A percentile compares a stretch with the other conserved stretches of the same genome.
phyloP scores from a whole-genome alignment of 2,113 vertebrate species.

The Sisor rabdophorus region DNA sequence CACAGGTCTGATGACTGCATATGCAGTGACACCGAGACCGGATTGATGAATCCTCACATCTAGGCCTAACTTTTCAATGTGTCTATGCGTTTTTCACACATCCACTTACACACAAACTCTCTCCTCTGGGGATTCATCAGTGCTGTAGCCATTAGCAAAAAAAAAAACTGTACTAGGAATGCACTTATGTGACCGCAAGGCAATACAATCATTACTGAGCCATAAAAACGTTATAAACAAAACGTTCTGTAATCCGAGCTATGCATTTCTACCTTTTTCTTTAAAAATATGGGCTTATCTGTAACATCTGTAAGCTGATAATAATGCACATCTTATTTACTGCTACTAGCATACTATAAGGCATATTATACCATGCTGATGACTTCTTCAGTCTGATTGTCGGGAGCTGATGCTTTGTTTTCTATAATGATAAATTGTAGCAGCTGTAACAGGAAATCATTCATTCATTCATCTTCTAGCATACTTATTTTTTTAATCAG shows the following conservation, averaged over 20 bases:
- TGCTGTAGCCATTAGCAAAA: conserved; percentile 29
- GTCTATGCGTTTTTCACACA: conserved; percentile 10
- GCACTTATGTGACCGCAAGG: conserved; percentile 32
- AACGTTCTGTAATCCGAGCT: conserved; percentile 29
- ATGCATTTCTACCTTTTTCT: background rate
- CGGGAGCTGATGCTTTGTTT: background rate
- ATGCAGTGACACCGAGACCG: background rate
- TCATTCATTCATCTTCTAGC: too few relatives aligned
- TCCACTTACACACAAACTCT: background rate
- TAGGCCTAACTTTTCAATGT: background rate
- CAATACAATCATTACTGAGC: conserved; percentile 30
- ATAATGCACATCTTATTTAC: too few relatives aligned
- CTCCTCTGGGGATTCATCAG: conserved; percentile 13
- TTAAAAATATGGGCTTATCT: background rate
- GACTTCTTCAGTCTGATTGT: background rate
- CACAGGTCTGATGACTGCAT: conserved; percentile 5
- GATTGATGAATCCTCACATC: background rate
- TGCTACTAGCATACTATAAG: background rate
- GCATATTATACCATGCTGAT: too few relatives aligned
- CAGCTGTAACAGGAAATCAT: background rate
- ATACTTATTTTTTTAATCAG: too few relatives aligned
- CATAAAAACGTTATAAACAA: conserved; percentile 23
- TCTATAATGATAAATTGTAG: background rate
- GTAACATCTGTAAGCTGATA: background rate
- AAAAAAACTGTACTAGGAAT: conserved; percentile 20